These are phyloP conservation scores for Tyrophagus putrescentiae DNA, from an alignment of 1,140 invertebrate species.

Conservation along the genomic window DNA sequence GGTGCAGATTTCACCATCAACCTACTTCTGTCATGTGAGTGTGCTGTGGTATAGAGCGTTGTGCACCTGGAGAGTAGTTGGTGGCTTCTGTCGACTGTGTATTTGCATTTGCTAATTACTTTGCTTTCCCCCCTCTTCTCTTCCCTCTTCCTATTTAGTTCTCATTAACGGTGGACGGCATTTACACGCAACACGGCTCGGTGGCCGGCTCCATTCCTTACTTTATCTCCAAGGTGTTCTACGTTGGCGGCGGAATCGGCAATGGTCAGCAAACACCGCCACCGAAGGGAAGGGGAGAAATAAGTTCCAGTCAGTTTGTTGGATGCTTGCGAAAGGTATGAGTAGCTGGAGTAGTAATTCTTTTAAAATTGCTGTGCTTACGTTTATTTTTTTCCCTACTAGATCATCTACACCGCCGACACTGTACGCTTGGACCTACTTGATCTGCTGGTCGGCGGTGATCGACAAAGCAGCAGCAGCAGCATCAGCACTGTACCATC, in stretches of 20 bases:
- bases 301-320: slow-evolving; percentile 83
- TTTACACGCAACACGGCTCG: slow-evolving; percentile 75
- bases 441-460: background rate
- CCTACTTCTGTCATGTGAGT: slow-evolving; percentile 71
- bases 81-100: background rate
- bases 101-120: slow-evolving; percentile 4
- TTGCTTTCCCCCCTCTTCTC: background rate
- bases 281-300: slow-evolving; percentile 38
- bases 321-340: slow-evolving; percentile 85
- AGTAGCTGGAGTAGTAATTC: slow-evolving; percentile 3
- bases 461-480: background rate
- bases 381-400: background rate
- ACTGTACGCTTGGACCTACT: slow-evolving; percentile 15
- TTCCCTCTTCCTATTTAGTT: slow-evolving; percentile 45
- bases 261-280: slow-evolving; percentile 42
- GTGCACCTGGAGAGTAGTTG: background rate
- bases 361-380: background rate
- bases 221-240: slow-evolving; percentile 66
- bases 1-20: slow-evolving; percentile 64
- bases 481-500: background rate
- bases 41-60: too few species aligned
- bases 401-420: slow-evolving; percentile 6
- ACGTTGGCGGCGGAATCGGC: slow-evolving; percentile 78
- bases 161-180: slow-evolving; percentile 74
- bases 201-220: slow-evolving; percentile 78